A percentile compares a stretch with the other conserved stretches of the same genome.
Conservation (phyloP, 2,797 vertebrate genomes). For the Fundulus diaphanus region DNA sequence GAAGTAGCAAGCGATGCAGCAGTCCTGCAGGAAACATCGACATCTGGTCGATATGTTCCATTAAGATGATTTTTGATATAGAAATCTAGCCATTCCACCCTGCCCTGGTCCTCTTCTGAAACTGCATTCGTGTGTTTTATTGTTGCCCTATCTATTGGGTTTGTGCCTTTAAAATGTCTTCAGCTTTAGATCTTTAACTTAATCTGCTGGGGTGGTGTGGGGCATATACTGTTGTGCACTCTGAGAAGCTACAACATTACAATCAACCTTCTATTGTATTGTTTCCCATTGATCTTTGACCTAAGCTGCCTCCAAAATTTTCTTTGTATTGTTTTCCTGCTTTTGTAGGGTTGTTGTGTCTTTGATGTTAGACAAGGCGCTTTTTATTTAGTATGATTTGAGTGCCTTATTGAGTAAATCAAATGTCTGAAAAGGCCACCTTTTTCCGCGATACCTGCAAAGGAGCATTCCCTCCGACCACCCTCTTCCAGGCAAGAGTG, state of each 20-base stretch:
- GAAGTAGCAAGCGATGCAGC: not conserved
- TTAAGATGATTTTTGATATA: not conserved
- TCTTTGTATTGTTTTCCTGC: constrained; percentile 1
- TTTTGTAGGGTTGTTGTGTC: constrained; percentile 14
- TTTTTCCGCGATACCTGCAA: constrained; percentile 43
- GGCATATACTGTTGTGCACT: not conserved
- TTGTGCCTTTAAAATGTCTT: not conserved
- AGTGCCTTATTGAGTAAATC: constrained; percentile 40
- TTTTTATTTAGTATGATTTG: constrained; percentile 29
- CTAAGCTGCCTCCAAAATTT: constrained; percentile 18
- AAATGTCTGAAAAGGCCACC: constrained; percentile 30
- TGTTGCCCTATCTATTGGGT: not conserved
- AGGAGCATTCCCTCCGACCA: constrained; percentile 56
- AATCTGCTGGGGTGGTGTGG: too few relatives aligned
- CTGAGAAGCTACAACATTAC: not conserved
- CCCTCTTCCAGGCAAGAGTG: constrained; percentile 43
- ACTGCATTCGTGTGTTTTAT: not conserved
- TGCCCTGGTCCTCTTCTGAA: not conserved
- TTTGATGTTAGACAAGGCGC: constrained; percentile 5
- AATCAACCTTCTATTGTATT: not conserved
- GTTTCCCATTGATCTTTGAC: not conserved
- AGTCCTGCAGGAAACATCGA: not conserved
- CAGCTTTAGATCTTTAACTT: not conserved
- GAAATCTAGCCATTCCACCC: not conserved
- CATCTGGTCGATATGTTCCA: too few relatives aligned